Conservation (phyloP, 2,113 vertebrate genomes). For the Nothocercus julius region DNA sequence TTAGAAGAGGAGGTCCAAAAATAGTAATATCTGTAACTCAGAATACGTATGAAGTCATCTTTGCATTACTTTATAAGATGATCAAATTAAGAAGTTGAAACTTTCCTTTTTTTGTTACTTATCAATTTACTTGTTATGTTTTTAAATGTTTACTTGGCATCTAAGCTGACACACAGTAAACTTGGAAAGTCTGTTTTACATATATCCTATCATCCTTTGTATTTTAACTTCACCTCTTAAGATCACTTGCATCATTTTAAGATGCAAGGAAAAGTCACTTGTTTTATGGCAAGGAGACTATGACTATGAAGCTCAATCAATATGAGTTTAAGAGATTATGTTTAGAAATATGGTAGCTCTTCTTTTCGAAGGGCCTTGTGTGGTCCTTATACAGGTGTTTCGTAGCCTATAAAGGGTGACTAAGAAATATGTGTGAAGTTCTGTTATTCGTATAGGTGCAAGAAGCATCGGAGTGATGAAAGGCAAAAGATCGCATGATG, state of each 20-base stretch:
- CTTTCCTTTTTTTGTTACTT: too few relatives aligned
- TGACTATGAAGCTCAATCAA: not conserved
- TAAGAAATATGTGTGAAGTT: not conserved
- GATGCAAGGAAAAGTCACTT: not conserved
- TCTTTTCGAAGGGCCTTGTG: not conserved
- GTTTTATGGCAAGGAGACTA: not conserved
- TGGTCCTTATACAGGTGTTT: not conserved
- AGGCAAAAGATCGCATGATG: not conserved
- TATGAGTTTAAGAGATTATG: not conserved
- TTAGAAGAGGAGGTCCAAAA: not conserved
- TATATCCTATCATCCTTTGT: not conserved
- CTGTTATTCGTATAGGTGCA: not conserved
- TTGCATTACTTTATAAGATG: not conserved
- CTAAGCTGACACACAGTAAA: not conserved
- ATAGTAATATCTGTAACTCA: not conserved
- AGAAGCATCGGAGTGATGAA: not conserved
- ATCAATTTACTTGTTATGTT: too few relatives aligned
- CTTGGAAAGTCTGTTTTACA: not conserved
- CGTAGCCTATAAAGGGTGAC: not conserved
- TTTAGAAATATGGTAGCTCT: not conserved
- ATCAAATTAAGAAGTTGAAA: not conserved
- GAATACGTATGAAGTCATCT: not conserved
- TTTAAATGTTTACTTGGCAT: not conserved
- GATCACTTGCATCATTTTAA: not conserved
- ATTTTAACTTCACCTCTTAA: not conserved